Evolutionary conservation across 30 jellyfish, hydroid and myxozoan species (phyloP).

Genomic region (Nemopilema nomurai): DNA sequence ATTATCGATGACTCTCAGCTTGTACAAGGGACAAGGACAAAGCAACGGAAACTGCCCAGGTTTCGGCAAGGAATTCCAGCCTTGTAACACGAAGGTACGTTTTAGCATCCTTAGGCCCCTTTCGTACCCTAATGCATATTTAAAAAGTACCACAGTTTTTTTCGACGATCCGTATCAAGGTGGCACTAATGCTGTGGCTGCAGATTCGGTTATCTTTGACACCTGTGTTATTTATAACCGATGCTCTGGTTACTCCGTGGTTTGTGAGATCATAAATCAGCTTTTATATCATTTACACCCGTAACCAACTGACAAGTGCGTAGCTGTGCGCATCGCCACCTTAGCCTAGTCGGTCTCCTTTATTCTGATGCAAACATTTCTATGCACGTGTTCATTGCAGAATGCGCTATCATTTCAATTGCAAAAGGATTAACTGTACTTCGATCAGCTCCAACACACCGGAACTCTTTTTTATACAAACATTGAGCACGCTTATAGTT

Average conservation of each 20-base stretch:
- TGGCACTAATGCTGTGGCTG: not conserved
- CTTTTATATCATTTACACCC: not conserved
- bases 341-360: not conserved
- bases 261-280: not conserved
- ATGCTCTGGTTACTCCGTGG: not conserved
- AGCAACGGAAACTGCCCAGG: slow-evolving; percentile 71
- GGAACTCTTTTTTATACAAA: too few relatives aligned
- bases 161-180: not conserved
- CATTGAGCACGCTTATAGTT: too few relatives aligned
- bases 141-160: not conserved
- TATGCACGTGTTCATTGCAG: too few relatives aligned
- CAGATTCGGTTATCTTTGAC: not conserved
- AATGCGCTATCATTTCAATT: too few relatives aligned
- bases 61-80: slow-evolving; percentile 63
- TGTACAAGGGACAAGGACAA: slow-evolving; percentile 61
- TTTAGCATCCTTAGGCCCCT: not conserved
- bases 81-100: slow-evolving; percentile 61
- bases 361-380: not conserved
- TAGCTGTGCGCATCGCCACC: not conserved
- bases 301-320: not conserved
- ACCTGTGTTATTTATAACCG: not conserved
- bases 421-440: too few relatives aligned
- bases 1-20: slow-evolving; percentile 63
- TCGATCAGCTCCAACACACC: too few relatives aligned
- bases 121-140: not conserved